These are phyloP conservation scores for Stenodema calcarata DNA, from an alignment of 2,888 invertebrate genomes.

Conservation along the genomic window DNA sequence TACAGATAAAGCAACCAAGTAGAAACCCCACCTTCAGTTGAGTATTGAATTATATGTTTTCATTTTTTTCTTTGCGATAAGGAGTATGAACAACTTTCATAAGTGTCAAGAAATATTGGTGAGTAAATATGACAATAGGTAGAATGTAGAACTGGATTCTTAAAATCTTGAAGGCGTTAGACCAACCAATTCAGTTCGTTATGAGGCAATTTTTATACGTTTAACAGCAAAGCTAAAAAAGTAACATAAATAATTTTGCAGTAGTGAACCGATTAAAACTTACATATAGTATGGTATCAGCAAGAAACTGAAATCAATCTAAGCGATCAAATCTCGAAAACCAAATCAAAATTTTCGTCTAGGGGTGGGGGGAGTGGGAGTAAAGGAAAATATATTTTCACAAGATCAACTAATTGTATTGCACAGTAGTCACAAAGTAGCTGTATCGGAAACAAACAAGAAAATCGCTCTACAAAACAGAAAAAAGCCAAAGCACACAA, in stretches of 20 bases:
- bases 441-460: neutral
- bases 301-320: neutral
- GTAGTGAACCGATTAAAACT: neutral
- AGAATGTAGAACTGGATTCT: neutral
- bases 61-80: neutral
- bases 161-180: neutral
- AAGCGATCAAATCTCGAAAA: neutral
- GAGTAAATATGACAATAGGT: neutral
- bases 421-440: constrained; percentile 18
- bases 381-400: neutral
- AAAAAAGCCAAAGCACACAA: neutral
- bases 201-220: neutral
- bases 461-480: neutral
- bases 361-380: neutral
- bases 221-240: neutral
- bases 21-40: neutral
- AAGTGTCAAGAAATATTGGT: neutral
- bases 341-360: neutral
- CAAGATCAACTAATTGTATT: neutral
- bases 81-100: neutral
- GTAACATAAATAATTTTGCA: neutral
- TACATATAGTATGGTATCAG: neutral
- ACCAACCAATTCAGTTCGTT: neutral
- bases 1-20: neutral
- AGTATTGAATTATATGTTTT: neutral